A percentile compares a stretch with the other conserved stretches of the same genome.
phyloP scores from a whole-genome alignment of 2,113 vertebrate genomes.

The Onychostruthus taczanowskii region DNA sequence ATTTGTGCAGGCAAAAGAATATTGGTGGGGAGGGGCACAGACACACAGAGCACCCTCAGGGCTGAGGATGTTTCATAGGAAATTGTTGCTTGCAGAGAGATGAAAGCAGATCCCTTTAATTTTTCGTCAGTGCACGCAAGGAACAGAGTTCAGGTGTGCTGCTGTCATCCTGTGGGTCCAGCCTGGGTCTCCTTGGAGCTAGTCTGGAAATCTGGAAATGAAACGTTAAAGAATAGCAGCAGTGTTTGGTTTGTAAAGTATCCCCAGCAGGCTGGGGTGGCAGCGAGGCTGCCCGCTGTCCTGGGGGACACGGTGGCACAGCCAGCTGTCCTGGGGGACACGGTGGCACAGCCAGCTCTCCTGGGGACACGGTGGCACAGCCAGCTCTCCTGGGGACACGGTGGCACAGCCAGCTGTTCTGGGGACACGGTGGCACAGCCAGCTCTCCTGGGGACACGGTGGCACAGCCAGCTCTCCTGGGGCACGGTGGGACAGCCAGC shows the following conservation, averaged over 20 bases:
- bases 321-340: too few relatives aligned
- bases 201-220: background rate
- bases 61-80: constrained; percentile 39
- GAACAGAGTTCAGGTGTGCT: constrained; percentile 12
- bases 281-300: accelerated
- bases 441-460: too few relatives aligned
- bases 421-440: accelerated
- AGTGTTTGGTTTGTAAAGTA: accelerated
- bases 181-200: background rate
- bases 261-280: accelerated
- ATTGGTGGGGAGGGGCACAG: constrained; percentile 14
- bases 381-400: too few relatives aligned
- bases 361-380: too few relatives aligned
- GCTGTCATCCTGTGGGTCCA: background rate
- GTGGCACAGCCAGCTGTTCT: too few relatives aligned
- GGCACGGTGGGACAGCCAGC: too few relatives aligned
- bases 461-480: too few relatives aligned
- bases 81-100: constrained; percentile 57
- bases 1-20: constrained; percentile 29
- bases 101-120: constrained; percentile 35
- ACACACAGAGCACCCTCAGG: background rate
- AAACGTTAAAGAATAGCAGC: background rate
- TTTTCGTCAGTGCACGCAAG: background rate
- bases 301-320: accelerated
- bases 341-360: too few relatives aligned